Base-by-base conservation (phyloP, 2,888 invertebrate genomes). In the Orthosia gracilis region DNA sequence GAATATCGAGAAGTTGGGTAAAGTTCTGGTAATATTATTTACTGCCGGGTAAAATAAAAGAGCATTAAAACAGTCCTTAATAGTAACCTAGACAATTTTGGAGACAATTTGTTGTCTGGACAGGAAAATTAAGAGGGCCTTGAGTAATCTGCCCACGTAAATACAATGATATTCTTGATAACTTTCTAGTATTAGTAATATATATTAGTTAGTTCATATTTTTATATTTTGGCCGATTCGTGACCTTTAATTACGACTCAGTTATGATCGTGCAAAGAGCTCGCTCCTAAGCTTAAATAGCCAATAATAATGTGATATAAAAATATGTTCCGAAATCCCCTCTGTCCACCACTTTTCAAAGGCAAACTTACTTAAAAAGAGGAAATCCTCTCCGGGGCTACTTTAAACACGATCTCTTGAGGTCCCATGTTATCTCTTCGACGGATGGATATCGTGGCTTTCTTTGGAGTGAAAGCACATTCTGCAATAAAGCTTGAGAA, bases 321-420 rank as follows among this genome's bases (percentile, higher is more conserved):
- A 64, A 65, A 61, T 0, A 21, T 64, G 49, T 69, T 62, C 47
- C 31, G 7, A 67, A 67, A 83, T 71, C 62, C 66, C 49, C 49
- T 79, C 11, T 63, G 71, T 66, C 69, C 62, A 78, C 84, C 57
- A 78, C 62, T 73, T 78, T 81, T 59, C 23, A 78, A 84, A 81
- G 63, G 47, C 74, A 81, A 83, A 75, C 81, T 57, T 65, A 78
- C 66, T 81, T 83, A 78, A 75, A 83, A 81, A 78, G 69, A 73
- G 63, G 45, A 83, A 78, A 84, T 83, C 84, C 82, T 69, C 64
- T 26, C 4, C 49, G 31, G 18, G 49, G 57, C 63, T 69, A 78
- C 66, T 78, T 75, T 70, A 62, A 69, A 84, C 83, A 83, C 84
- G 84, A 81, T 61, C 68, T 81, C 72, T 67, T 65, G 72, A 73